Evolutionary conservation across 2,797 vertebrate species (phyloP).

Genomic region (Tolypeutes matacus): DNA sequence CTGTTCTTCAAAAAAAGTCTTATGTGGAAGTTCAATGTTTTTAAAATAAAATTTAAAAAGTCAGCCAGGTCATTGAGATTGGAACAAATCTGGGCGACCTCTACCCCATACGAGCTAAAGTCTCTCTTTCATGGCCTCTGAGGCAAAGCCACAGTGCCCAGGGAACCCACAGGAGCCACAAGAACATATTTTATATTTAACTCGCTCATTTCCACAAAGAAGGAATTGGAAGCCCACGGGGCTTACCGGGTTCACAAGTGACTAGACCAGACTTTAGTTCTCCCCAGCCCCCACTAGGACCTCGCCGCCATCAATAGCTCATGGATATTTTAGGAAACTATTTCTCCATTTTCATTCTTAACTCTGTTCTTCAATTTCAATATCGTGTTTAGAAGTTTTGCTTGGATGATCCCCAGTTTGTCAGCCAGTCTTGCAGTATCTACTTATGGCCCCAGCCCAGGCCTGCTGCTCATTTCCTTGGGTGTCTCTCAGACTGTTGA

Average conservation of each 20-base stretch:
- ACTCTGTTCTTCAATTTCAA: background rate
- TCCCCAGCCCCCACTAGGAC: fast-evolving
- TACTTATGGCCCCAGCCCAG: fast-evolving
- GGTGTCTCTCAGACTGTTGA: background rate
- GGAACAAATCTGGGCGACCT: no score
- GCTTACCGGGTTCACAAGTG: fast-evolving
- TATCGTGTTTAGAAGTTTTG: background rate
- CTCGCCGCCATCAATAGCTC: fast-evolving
- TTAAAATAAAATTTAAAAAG: background rate
- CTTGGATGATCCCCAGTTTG: no score
- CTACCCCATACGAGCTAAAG: no score
- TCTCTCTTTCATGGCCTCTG: fast-evolving
- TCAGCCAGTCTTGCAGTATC: background rate
- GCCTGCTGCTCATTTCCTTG: background rate
- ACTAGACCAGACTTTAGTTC: no score
- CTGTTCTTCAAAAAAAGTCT: background rate
- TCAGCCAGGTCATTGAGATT: no score
- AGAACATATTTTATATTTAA: fast-evolving
- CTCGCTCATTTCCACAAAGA: background rate
- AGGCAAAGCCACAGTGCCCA: background rate
- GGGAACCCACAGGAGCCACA: no score
- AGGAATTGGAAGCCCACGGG: fast-evolving
- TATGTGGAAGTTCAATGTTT: background rate
- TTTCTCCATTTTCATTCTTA: fast-evolving
- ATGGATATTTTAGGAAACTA: background rate